Evolutionary conservation across 2,113 vertebrate genomes (phyloP), one percentile per base, ranked within the genome.

Genomic region (Corythaeola cristata): DNA sequence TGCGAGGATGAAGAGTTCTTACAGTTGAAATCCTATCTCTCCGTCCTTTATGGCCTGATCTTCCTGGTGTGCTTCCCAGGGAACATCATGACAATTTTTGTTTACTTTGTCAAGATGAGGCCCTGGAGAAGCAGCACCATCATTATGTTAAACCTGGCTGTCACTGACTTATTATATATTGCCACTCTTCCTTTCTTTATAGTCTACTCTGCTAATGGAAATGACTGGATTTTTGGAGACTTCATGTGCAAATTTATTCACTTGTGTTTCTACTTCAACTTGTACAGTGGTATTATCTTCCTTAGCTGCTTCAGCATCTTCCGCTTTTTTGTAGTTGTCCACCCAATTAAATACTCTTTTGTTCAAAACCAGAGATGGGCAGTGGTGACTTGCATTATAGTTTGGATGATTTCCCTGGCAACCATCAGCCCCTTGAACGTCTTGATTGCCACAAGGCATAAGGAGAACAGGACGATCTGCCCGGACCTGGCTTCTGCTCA

Each of bases 241-340:
- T 98, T 99, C 96, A 99, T 99, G 98, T 99, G 99, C 91, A 99
- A 98, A 53, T 97, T 99, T 9, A 98, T 99, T 56, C 98, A 98
- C 27, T 98, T 99, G 82, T 98, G 98, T 39, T 99, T 99, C 97
- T 99, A 99, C 97, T 99, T 99, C 97, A 99, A 99, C 88, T 98
- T 99, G 56, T 99, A 99, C 97, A 98, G 99, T 77, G 98, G 99
- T 88, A 99, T 99, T 90, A 98, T 99, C 97, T 99, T 99, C 97
- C 98, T 99, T 20, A 99, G 98, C 88, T 99, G 98, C 96, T 99
- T 99, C 97, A 99, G 98, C 9, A 96, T 99, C 80, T 98, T 99
- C 97, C 98, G 98, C 56, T 99, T 98, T 93, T 86, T 99, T 75
- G 98, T 96, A 27, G 92, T 98, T n/a, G 95, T 96, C 69, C 87